Evolutionary conservation across 92 coral and sea anemone species (phyloP).

Genomic region (Pocillopora meandrina): DNA sequence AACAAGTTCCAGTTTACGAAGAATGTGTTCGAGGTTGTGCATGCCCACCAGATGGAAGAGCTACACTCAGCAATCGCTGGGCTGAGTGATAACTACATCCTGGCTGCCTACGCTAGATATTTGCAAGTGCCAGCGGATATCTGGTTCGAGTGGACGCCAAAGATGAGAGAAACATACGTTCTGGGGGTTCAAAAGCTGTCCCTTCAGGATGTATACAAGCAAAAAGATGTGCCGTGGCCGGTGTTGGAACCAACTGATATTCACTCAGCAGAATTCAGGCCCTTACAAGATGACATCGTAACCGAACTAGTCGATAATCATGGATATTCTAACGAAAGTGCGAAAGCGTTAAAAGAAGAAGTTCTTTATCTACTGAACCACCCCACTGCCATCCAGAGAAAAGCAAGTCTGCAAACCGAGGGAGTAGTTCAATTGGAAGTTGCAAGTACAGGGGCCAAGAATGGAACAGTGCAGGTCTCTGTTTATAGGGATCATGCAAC

Average conservation of each 20-base stretch:
- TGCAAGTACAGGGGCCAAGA: conserved; percentile 32
- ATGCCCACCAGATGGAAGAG: conserved; percentile 55
- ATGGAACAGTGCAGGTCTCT: conserved; percentile 33
- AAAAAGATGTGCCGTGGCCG: conserved; percentile 41
- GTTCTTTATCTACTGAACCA: background rate
- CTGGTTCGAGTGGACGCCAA: conserved; percentile 57
- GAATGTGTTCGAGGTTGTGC: conserved; percentile 53
- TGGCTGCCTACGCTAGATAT: conserved; percentile 53
- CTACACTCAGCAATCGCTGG: too few relatives aligned
- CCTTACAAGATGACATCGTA: conserved; percentile 23
- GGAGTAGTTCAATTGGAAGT: conserved; percentile 33
- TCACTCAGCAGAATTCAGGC: conserved; percentile 35
- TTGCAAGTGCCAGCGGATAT: too few relatives aligned
- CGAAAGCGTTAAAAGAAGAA: background rate
- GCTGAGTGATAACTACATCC: conserved; percentile 48
- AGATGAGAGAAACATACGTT: conserved; percentile 22
- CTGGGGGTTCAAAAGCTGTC: conserved; percentile 21
- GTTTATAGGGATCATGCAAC: conserved; percentile 37
- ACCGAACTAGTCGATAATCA: background rate
- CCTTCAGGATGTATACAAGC: background rate
- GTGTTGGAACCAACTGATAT: background rate
- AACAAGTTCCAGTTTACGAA: conserved; percentile 43
- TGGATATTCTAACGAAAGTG: background rate
- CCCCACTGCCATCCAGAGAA: background rate
- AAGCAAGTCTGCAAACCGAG: background rate